Evolutionary conservation across 1,140 invertebrate species (phyloP).

Genomic region (Drosophila leontia): DNA sequence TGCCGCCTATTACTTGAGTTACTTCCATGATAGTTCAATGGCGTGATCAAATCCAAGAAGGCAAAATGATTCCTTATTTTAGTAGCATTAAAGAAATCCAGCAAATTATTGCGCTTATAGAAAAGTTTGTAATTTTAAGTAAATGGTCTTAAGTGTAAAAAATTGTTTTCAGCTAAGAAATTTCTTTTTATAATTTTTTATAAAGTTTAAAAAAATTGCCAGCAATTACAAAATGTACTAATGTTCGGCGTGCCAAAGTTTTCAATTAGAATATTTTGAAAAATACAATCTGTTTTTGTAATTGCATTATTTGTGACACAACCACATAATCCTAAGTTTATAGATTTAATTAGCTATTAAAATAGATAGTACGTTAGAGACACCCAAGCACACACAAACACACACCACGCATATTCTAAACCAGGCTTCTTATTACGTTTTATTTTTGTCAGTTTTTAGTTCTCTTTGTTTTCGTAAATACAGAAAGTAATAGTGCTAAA

Average conservation of each 20-base stretch:
- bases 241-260: constrained; percentile 4
- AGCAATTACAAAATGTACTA: neutral
- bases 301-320: neutral
- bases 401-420: constrained; percentile 7
- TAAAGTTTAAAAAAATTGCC: neutral
- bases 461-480: constrained; percentile 45
- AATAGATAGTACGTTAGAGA: constrained; percentile 2
- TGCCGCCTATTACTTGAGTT: neutral
- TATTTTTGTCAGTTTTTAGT: constrained; percentile 48
- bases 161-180: neutral
- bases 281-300: neutral
- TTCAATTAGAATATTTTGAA: neutral
- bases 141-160: neutral
- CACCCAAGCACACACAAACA: constrained; percentile 35
- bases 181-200: constrained; percentile 3
- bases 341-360: constrained; percentile 57
- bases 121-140: neutral
- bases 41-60: neutral
- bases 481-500: constrained; percentile 45
- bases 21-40: constrained; percentile 1
- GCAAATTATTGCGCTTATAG: neutral
- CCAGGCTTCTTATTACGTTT: constrained; percentile 1
- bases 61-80: neutral
- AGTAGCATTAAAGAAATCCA: neutral
- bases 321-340: constrained; percentile 27